Percentiles rank a stretch among this genome's conserved stretches.
Evolutionary conservation across 2,113 vertebrate genomes (phyloP).

Genomic region (Corythornis vintsioides): DNA sequence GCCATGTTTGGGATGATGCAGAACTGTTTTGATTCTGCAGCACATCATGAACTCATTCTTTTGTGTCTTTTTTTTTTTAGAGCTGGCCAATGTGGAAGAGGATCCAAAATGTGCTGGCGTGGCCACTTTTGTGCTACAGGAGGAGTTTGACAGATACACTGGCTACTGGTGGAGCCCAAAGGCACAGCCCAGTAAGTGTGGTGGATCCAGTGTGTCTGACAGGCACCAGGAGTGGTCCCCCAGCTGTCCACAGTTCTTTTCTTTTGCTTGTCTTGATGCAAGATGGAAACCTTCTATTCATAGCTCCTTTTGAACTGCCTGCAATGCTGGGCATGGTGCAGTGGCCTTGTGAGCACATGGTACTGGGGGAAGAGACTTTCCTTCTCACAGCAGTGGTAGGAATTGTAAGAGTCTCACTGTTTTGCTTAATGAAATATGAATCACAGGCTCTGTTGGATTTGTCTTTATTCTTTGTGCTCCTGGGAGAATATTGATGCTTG

Average conservation of each 20-base stretch:
- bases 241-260: background rate
- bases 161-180: conserved; percentile 85
- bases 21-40: conserved; percentile 3
- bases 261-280: background rate
- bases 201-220: background rate
- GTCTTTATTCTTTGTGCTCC: background rate
- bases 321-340: background rate
- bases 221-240: background rate
- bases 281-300: background rate
- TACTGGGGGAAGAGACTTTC: background rate
- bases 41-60: background rate
- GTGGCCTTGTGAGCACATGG: background rate
- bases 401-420: background rate
- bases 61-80: conserved; percentile 53
- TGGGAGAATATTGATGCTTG: background rate
- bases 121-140: conserved; percentile 84
- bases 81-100: conserved; percentile 80
- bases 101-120: conserved; percentile 82
- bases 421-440: background rate
- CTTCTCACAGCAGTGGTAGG: background rate
- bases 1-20: background rate
- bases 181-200: conserved; percentile 76
- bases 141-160: conserved; percentile 85
- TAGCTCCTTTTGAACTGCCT: background rate
- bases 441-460: background rate